These are phyloP conservation scores for Oryzias celebensis DNA, from an alignment of 2,113 vertebrate genomes.

Conservation along the genomic window DNA sequence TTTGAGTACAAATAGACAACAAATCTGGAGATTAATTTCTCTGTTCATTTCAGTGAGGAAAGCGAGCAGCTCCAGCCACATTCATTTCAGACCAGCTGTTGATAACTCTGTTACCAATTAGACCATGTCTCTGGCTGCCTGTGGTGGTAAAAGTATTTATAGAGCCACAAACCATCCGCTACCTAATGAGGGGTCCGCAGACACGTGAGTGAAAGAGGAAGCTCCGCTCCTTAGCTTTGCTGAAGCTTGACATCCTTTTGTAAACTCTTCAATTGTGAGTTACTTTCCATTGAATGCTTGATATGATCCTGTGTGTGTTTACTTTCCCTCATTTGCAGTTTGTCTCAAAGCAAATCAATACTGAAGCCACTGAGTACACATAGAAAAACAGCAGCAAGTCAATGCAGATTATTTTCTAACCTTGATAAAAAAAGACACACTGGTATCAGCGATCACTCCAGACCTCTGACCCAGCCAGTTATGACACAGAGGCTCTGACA, in stretches of 20 bases:
- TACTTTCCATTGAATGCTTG: conserved; percentile 25
- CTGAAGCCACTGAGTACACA: conserved; percentile 46
- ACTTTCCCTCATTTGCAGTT: conserved; percentile 18
- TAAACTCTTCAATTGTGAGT: background rate
- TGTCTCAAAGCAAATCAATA: conserved; percentile 59
- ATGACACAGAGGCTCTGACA: conserved; percentile 36
- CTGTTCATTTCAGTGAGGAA: conserved; percentile 21
- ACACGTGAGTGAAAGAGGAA: conserved; percentile 16
- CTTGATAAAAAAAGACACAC: conserved; percentile 3
- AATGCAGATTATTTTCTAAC: conserved; percentile 16
- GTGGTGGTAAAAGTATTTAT: conserved; percentile 22
- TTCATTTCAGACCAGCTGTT: conserved; percentile 48
- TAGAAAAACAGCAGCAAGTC: conserved; percentile 53
- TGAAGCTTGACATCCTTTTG: conserved; percentile 2
- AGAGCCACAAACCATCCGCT: conserved; percentile 34
- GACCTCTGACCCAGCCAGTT: conserved; percentile 33
- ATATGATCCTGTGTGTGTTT: conserved; percentile 11
- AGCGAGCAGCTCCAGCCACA: conserved; percentile 41
- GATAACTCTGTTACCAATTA: conserved; percentile 63
- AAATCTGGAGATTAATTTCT: conserved; percentile 9
- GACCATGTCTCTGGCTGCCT: conserved; percentile 28
- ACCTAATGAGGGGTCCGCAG: conserved; percentile 50
- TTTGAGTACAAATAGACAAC: conserved; percentile 3
- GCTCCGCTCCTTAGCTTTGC: conserved; percentile 4
- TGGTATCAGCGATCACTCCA: conserved; percentile 13